Conservation (phyloP, 2,797 vertebrate species). For the Premnoplex brunnescens region DNA sequence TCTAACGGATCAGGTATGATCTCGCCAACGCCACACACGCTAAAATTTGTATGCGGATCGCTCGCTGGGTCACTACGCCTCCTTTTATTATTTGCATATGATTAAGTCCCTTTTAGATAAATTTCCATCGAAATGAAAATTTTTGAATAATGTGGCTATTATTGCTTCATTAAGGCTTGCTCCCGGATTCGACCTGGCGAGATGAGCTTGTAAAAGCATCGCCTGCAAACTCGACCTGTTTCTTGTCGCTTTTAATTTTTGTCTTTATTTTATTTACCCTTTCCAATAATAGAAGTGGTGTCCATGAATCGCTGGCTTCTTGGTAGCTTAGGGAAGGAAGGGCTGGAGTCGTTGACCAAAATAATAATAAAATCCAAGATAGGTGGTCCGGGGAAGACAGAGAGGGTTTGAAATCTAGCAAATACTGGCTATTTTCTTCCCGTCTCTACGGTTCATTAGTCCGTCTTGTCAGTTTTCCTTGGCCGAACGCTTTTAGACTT, state of each 20-base stretch:
- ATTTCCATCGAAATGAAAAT: conserved; percentile 93
- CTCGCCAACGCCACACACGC: conserved; percentile 52
- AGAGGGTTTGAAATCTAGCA: conserved; percentile 82
- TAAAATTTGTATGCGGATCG: conserved; percentile 83
- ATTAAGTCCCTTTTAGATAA: conserved; percentile 93
- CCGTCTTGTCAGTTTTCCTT: conserved; percentile 92
- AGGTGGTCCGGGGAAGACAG: conserved; percentile 78
- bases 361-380: conserved; percentile 76
- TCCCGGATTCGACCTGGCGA: conserved; percentile 90
- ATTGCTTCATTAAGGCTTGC: conserved; percentile 97
- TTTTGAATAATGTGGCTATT: conserved; percentile 97
- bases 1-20: conserved; percentile 93
- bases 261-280: conserved; percentile 83
- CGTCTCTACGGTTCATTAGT: conserved; percentile 92
- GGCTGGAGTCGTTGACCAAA: conserved; percentile 60
- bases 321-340: conserved; percentile 64
- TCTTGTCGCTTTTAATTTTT: conserved; percentile 97
- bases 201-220: conserved; percentile 93
- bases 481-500: conserved; percentile 86
- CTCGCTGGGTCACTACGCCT: conserved; percentile 88
- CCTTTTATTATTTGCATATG: conserved; percentile 96
- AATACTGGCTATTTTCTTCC: conserved; percentile 84
- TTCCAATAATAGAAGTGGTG: conserved; percentile 72
- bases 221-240: conserved; percentile 94
- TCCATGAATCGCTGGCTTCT: conserved; percentile 60